Conservation (phyloP, 2,888 invertebrate species). For the Apotomis betuletana region DNA sequence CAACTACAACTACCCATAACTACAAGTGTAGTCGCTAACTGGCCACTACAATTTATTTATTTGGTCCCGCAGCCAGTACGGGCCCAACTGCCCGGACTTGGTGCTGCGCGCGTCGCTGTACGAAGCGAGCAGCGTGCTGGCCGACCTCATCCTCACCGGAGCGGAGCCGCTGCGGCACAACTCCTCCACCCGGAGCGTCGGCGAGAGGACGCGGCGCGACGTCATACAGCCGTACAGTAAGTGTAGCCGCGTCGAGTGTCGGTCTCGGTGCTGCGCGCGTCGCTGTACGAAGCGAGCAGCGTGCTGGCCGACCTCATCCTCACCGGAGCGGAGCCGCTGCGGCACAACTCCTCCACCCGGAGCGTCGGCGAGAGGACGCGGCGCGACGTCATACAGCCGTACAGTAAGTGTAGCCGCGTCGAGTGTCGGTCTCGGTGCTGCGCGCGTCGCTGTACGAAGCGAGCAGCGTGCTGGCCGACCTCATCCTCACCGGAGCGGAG, state of each 20-base stretch:
- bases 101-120: slow-evolving; percentile 70
- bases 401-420: slow-evolving; percentile 76
- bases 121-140: slow-evolving; percentile 68
- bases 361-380: slow-evolving; percentile 86
- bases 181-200: slow-evolving; percentile 69
- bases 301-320: slow-evolving; percentile 65
- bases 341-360: slow-evolving; percentile 44
- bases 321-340: slow-evolving; percentile 53
- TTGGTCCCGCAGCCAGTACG: slow-evolving; percentile 66
- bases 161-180: slow-evolving; percentile 49
- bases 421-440: too few relatives aligned
- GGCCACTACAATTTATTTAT: too few relatives aligned
- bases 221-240: slow-evolving; percentile 87
- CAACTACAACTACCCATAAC: too few relatives aligned
- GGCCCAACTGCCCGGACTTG: slow-evolving; percentile 82
- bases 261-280: slow-evolving; percentile 37
- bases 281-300: slow-evolving; percentile 61
- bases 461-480: slow-evolving; percentile 65
- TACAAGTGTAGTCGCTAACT: too few relatives aligned
- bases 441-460: slow-evolving; percentile 57
- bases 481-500: slow-evolving; percentile 56
- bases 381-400: slow-evolving; percentile 85
- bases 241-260: slow-evolving; percentile 46
- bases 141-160: slow-evolving; percentile 59
- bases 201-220: slow-evolving; percentile 86